Conservation (phyloP, 2,113 vertebrate genomes). For the Halichoeres trimaculatus region DNA sequence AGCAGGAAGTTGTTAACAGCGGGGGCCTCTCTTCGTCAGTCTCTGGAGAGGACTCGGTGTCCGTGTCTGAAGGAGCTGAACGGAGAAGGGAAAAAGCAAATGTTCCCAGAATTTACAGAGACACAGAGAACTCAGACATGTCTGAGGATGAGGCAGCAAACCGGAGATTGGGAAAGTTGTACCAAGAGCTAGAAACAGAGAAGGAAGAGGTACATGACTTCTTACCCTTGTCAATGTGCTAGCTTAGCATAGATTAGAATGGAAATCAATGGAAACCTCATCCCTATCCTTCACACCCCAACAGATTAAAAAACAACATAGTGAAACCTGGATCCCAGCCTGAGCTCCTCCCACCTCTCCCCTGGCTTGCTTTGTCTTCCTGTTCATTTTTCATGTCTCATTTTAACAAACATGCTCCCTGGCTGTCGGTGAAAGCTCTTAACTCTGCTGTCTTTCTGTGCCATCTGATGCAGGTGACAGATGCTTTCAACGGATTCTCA, state of each 20-base stretch:
- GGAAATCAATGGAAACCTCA: slow-evolving; percentile 44
- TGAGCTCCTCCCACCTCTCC: slow-evolving; percentile 47
- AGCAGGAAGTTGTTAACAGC: slow-evolving; percentile 77
- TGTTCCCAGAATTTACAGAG: slow-evolving; percentile 84
- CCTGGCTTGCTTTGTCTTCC: slow-evolving; percentile 59
- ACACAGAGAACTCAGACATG: slow-evolving; percentile 93
- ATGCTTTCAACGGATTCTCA: no score
- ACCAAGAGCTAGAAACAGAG: slow-evolving; percentile 92
- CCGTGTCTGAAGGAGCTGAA: slow-evolving; percentile 60
- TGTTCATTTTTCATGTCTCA: slow-evolving; percentile 23
- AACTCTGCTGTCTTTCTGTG: no score
- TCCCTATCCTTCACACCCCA: slow-evolving; percentile 69
- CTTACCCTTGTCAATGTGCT: slow-evolving; percentile 82
- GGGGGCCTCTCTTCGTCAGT: slow-evolving; percentile 68
- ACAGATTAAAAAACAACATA: slow-evolving; percentile 73
- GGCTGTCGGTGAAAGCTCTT: no score
- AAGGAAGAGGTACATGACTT: slow-evolving; percentile 92
- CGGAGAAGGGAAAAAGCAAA: slow-evolving; percentile 57
- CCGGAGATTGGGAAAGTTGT: slow-evolving; percentile 94
- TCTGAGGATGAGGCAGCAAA: slow-evolving; percentile 98
- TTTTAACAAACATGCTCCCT: not conserved
- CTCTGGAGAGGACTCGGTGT: slow-evolving; percentile 64
- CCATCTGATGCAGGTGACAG: no score
- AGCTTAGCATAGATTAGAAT: slow-evolving; percentile 85
- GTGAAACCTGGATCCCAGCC: slow-evolving; percentile 53